Evolutionary conservation across 2,888 invertebrate genomes (phyloP).

Genomic region (Thymelicus sylvestris): DNA sequence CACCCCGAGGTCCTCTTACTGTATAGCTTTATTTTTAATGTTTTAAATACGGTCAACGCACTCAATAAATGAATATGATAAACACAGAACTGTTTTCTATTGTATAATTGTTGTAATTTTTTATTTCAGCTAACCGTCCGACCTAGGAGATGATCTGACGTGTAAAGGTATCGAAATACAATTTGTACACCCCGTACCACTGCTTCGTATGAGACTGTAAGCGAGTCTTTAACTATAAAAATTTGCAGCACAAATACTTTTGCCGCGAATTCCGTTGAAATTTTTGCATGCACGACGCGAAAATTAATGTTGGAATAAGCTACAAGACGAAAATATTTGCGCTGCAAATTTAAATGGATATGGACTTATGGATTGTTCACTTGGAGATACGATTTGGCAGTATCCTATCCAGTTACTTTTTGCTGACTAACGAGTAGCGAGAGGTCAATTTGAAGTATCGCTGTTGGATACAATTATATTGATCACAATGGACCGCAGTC

Average conservation of each 20-base stretch:
- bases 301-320: not conserved
- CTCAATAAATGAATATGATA: too few relatives aligned
- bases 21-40: too few relatives aligned
- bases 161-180: constrained; percentile 62
- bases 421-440: too few relatives aligned
- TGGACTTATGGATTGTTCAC: not conserved
- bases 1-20: too few relatives aligned
- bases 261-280: not conserved
- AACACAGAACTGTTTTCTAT: not conserved
- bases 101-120: constrained; percentile 36
- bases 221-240: not conserved
- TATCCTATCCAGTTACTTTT: not conserved
- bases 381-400: not conserved
- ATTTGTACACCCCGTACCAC: constrained; percentile 28
- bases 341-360: not conserved
- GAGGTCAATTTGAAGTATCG: not conserved
- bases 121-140: constrained; percentile 45
- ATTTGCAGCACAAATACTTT: constrained; percentile 6
- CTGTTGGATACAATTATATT: not conserved
- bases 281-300: not conserved
- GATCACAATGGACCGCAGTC: too few relatives aligned
- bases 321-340: not conserved
- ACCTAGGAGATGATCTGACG: constrained; percentile 73
- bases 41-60: too few relatives aligned
- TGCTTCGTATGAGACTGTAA: constrained; percentile 23